Evolutionary conservation across 1,140 invertebrate species (phyloP), one percentile per base, ranked within the genome.

Genomic region (Aphis gossypii): DNA sequence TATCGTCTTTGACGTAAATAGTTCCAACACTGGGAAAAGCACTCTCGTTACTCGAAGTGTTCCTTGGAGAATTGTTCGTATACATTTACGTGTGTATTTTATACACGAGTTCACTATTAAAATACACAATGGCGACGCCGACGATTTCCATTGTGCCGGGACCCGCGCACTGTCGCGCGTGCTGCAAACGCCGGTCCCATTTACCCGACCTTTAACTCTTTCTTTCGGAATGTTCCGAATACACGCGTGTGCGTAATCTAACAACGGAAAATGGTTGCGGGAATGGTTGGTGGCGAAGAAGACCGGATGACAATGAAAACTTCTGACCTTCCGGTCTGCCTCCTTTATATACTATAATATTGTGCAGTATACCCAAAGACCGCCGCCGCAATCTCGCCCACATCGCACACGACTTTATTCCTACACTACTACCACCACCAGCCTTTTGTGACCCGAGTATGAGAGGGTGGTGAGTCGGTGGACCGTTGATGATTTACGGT

Each of bases 281-380:
- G 3, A 23, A 83, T 23, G 82, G 38, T 83, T 41, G 35, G 82
- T 9, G 82, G 38, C 21, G 82, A 30, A 86, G 83, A 41, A 86
- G 44, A 86, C 84, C 41, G 30, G 84, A 86, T 46, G 84, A 86
- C 84, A 84, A 84, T 84, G 84, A 86, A 86, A 86, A 86, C 84
- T 86, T 86, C 84, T 86, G 84, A 86, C 84, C 84, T 30, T 46
- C 84, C 84, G 84, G 84, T 44, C 9, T 25, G 21, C 38, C 83
- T 44, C 38, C 41, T n/a, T 20, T 46, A 76, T 76, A 76, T 18
- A 76, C 60, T 76, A n/a, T 41, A 41, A 41, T 76, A n/a, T n/a
- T 76, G 60, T 35, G 82, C 21, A 84, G 83, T 76, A 76, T 76
- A 76, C n/a, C 60, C 60, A n/a, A 18, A 76, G 30, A n/a, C 60